phyloP scores from a whole-genome alignment of 2,797 vertebrate genomes.

The Etheostoma nigrum region DNA sequence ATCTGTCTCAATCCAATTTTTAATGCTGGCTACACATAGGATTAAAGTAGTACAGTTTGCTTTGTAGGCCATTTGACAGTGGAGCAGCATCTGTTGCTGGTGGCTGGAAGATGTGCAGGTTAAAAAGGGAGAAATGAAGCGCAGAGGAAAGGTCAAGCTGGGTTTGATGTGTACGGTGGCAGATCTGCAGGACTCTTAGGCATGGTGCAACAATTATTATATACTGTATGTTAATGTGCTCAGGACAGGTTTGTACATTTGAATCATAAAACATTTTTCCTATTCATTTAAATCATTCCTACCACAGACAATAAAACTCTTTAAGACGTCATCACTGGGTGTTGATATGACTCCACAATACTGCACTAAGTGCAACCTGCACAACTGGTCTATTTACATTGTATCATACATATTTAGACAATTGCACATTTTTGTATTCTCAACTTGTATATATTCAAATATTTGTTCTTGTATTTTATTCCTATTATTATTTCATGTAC shows the following conservation, averaged over 20 bases:
- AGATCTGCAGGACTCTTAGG: neutral
- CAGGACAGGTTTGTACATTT: neutral
- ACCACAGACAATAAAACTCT: too few relatives aligned
- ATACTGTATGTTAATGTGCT: neutral
- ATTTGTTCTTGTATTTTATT: too few relatives aligned
- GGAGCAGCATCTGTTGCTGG: conserved; percentile 88
- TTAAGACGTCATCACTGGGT: too few relatives aligned
- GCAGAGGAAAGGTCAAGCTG: conserved; percentile 45
- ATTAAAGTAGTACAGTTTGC: conserved; percentile 92
- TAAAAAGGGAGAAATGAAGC: conserved; percentile 50
- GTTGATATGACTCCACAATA: too few relatives aligned
- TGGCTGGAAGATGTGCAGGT: conserved; percentile 67
- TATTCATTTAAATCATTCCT: neutral
- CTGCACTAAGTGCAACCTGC: too few relatives aligned
- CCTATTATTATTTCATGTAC: too few relatives aligned
- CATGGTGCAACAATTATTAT: neutral
- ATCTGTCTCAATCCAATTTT: conserved; percentile 99
- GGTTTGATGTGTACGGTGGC: conserved; percentile 17
- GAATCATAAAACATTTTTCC: neutral
- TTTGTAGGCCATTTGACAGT: conserved; percentile 91
- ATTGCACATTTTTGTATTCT: too few relatives aligned
- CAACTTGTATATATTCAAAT: too few relatives aligned
- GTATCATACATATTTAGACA: too few relatives aligned
- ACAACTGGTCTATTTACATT: too few relatives aligned
- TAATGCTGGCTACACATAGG: conserved; percentile 96